Conservation (phyloP, 2,888 invertebrate species). For the Chrysina gloriosa region DNA sequence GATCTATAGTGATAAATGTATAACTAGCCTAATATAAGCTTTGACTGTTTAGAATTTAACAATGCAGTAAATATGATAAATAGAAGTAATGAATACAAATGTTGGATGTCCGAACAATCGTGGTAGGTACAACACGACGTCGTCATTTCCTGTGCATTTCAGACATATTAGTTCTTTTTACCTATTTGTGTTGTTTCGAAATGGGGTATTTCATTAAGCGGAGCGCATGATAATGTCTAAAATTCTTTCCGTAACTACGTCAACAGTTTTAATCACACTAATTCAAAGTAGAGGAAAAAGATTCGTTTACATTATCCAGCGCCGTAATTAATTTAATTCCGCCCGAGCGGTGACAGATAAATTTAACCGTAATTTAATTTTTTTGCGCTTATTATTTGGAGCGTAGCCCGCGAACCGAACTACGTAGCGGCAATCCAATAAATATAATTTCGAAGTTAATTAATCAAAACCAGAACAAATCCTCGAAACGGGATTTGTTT, state of each 20-base stretch:
- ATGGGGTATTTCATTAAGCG: too few species aligned
- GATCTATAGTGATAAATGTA: too few species aligned
- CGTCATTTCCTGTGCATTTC: too few species aligned
- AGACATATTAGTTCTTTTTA: too few species aligned
- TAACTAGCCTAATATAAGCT: too few species aligned
- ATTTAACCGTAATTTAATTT: conserved; percentile 10
- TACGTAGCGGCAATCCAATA: conserved; percentile 5
- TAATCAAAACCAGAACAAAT: conserved; percentile 8
- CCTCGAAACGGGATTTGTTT: background rate
- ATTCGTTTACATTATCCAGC: background rate
- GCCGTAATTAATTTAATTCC: background rate
- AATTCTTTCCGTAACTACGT: background rate
- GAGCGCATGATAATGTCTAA: too few species aligned
- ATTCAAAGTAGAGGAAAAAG: background rate
- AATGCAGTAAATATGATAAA: too few species aligned
- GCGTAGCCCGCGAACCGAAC: background rate
- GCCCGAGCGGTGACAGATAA: background rate
- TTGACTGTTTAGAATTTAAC: too few species aligned
- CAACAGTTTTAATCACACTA: background rate
- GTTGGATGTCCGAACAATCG: too few species aligned
- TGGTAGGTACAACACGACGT: too few species aligned
- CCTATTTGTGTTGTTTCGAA: too few species aligned
- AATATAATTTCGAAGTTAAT: conserved; percentile 30
- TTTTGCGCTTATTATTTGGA: background rate
- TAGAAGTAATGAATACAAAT: too few species aligned